Conservation (phyloP, 2,113 vertebrate genomes). For the Balaeniceps rex region DNA sequence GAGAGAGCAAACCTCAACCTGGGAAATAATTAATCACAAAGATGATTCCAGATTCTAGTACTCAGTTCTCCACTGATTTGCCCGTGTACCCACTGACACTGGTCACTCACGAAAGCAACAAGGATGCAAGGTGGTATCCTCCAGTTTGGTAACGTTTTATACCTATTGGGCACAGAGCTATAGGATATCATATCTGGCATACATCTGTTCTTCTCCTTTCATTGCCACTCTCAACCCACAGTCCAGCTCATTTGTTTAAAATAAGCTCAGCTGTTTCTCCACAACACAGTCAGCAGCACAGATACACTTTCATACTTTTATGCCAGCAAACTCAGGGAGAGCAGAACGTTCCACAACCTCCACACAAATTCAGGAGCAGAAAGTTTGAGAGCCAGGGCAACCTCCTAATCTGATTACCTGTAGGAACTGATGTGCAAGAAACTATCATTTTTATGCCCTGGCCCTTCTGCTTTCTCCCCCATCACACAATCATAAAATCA, state of each 20-base stretch:
- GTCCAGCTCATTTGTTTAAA: background rate
- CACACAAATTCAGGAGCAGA: background rate
- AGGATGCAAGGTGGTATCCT: background rate
- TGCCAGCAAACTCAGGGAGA: background rate
- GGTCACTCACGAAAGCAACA: background rate
- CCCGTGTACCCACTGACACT: background rate
- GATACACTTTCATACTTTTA: background rate
- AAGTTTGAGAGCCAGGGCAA: background rate
- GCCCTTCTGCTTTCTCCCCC: background rate
- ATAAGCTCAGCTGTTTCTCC: background rate
- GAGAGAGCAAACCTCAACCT: background rate
- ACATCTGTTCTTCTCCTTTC: background rate
- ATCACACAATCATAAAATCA: background rate
- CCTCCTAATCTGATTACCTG: background rate
- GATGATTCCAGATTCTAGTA: background rate
- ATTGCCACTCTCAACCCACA: background rate
- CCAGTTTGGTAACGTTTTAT: background rate
- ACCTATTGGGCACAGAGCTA: background rate
- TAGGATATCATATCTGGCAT: background rate
- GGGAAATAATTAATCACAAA: background rate
- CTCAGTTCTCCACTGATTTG: background rate
- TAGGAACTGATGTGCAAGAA: background rate
- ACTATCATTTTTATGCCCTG: background rate
- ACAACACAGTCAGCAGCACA: background rate
- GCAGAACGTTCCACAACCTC: background rate